These are phyloP conservation scores for Altica lythri DNA, from an alignment of 2,888 invertebrate species.

Conservation along the genomic window DNA sequence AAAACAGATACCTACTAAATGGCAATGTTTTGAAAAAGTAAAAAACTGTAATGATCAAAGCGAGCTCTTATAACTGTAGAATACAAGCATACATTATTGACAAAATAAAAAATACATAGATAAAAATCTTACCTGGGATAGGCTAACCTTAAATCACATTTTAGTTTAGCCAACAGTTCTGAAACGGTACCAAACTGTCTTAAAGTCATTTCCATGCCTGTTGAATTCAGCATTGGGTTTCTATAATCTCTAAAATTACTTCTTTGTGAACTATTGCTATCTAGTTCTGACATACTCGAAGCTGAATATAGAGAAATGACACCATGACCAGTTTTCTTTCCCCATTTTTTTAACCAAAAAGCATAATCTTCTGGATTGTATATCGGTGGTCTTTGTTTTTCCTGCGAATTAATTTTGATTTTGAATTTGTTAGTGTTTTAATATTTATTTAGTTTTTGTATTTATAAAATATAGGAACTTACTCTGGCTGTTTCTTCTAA, in stretches of 20 bases:
- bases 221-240: conserved; percentile 70
- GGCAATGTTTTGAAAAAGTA: too few relatives aligned
- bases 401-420: too few relatives aligned
- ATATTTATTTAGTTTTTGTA: neutral
- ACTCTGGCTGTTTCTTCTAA: conserved; percentile 13
- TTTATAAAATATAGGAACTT: neutral
- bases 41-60: too few relatives aligned
- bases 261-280: conserved; percentile 44
- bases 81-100: too few relatives aligned
- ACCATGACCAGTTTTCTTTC: conserved; percentile 64
- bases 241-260: conserved; percentile 58
- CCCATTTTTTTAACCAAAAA: conserved; percentile 79
- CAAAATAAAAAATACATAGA: too few relatives aligned
- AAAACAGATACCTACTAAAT: too few relatives aligned
- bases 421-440: neutral
- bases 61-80: too few relatives aligned
- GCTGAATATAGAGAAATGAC: conserved; percentile 49
- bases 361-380: conserved; percentile 92
- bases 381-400: conserved; percentile 83
- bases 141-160: conserved; percentile 82
- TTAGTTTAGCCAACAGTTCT: conserved; percentile 83
- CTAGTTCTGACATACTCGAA: conserved; percentile 44
- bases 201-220: conserved; percentile 82
- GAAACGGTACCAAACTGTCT: conserved; percentile 86
- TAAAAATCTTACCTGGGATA: conserved; percentile 82